Percentiles rank a stretch among this genome's conserved stretches.
Evolutionary conservation across 1,140 invertebrate genomes (phyloP).

Genomic region (Plodia interpunctella): DNA sequence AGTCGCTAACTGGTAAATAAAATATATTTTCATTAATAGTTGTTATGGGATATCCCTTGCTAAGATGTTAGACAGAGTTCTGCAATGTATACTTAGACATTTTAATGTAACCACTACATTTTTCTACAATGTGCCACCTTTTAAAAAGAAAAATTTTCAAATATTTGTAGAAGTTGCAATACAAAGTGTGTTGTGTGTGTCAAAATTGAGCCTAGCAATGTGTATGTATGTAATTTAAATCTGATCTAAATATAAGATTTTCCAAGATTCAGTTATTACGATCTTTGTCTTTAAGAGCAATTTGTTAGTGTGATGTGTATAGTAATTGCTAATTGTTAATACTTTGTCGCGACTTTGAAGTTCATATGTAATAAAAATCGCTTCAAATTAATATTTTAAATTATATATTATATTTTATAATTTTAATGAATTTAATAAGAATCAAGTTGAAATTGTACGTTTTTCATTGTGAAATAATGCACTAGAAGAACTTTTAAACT

Average conservation of each 20-base stretch:
- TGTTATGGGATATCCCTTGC: background rate
- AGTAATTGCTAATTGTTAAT: constrained; percentile 11
- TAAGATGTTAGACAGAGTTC: background rate
- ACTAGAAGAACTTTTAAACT: constrained; percentile 20
- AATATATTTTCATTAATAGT: constrained; percentile 6
- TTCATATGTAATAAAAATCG: background rate
- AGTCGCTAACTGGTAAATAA: background rate
- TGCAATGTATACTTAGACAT: constrained; percentile 14
- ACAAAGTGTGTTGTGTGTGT: constrained; percentile 7
- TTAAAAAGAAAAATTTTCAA: constrained; percentile 5
- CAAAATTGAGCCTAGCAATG: background rate
- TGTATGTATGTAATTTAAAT: constrained; percentile 4
- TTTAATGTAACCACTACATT: constrained; percentile 12
- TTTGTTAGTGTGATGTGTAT: background rate
- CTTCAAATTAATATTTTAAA: no score
- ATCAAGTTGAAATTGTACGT: constrained; percentile 3
- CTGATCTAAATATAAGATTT: constrained; percentile 8
- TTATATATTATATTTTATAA: no score
- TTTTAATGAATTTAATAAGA: constrained; percentile 1
- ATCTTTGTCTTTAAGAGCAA: constrained; percentile 12
- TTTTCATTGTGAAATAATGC: constrained; percentile 10
- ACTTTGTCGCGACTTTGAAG: constrained; percentile 7
- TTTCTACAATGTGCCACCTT: constrained; percentile 22
- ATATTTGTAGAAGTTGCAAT: constrained; percentile 16
- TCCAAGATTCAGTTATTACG: constrained; percentile 11